Conservation (phyloP, 2,113 vertebrate genomes). For the Pterophyllum scalare region DNA sequence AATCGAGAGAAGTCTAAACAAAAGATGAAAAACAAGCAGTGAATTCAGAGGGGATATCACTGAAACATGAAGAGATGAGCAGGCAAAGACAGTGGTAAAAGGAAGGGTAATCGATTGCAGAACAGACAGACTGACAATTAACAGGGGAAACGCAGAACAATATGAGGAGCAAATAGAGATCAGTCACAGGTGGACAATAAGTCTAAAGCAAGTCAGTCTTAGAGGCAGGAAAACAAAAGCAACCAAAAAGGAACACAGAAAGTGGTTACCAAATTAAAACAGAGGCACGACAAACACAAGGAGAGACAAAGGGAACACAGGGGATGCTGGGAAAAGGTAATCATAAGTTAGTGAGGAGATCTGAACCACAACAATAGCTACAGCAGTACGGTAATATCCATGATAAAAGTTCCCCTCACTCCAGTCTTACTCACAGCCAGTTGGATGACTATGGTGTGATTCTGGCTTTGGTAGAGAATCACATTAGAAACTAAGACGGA, state of each 20-base stretch:
- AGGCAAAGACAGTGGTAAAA: not conserved
- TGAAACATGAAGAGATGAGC: slow-evolving; percentile 2
- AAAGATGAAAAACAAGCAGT: not conserved
- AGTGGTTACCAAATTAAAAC: slow-evolving; percentile 3
- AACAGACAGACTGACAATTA: not conserved
- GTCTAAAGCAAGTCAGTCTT: not conserved
- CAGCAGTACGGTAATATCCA: not conserved
- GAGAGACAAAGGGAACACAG: not conserved
- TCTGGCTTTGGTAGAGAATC: slow-evolving; percentile 9
- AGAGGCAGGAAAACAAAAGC: not conserved
- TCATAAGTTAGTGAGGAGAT: not conserved
- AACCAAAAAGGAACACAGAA: not conserved
- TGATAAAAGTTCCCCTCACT: not conserved
- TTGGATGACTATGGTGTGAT: not conserved
- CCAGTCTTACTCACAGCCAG: not conserved
- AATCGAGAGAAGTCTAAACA: not conserved
- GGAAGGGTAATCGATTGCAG: not conserved
- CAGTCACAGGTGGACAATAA: not conserved
- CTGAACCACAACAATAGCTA: not conserved
- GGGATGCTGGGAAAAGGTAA: not conserved
- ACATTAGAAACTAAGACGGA: slow-evolving; percentile 19
- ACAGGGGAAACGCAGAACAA: not conserved
- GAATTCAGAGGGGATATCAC: not conserved
- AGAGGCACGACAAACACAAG: not conserved
- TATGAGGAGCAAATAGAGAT: not conserved